Base-by-base conservation (phyloP, 2,797 vertebrate species). In the Gymnodraco acuticeps region DNA sequence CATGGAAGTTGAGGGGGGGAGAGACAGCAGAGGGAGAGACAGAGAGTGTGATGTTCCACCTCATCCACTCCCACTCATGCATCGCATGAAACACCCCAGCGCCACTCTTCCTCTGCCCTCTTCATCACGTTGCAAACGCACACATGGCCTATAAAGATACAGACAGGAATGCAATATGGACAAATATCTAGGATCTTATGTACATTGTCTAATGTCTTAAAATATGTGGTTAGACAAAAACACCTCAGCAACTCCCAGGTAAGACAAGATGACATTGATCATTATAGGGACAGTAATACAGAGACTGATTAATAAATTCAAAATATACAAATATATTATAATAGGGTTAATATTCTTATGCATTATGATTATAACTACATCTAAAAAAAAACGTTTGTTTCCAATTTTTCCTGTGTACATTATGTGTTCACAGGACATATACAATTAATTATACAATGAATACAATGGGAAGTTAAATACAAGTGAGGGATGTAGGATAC, bases 41-140 rank as follows among this genome's bases (percentile, higher is more conserved):
- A 31, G 70, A 61, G 58, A 53, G 58, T 56, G 64, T 51, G 45
- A 79, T 76, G 78, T 85, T 92, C 84, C 81, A 73, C 81, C 85
- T 90, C 86, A 89, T 88, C 78, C 85, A 86, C 82, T 87, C 85
- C 80, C 83, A 91, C 83, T 84, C 86, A 82, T 74, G 82, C 82
- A 73, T 88, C 64, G 71, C 83, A 70, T 71, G 53, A 79, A 78
- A 76, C 58, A 64, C 59, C 54, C 70, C 16, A 13, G 56, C 50
- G 56, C 43, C 50, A 20, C 75, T 58, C 64, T 58, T 69, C 71
- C 33, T 64, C 55, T 20, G 52, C 41, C 43, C 59, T 81, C 75
- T 68, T 83, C 60, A 75, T 83, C 81, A 78, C 51, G 46, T 74
- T 64, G 60, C 78, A 80, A 61, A 75, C 67, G 73, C 70, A 67